Evolutionary conservation across 2,888 invertebrate genomes (phyloP), one percentile per base, ranked within the genome.

Genomic region (Scaptomyza parva): DNA sequence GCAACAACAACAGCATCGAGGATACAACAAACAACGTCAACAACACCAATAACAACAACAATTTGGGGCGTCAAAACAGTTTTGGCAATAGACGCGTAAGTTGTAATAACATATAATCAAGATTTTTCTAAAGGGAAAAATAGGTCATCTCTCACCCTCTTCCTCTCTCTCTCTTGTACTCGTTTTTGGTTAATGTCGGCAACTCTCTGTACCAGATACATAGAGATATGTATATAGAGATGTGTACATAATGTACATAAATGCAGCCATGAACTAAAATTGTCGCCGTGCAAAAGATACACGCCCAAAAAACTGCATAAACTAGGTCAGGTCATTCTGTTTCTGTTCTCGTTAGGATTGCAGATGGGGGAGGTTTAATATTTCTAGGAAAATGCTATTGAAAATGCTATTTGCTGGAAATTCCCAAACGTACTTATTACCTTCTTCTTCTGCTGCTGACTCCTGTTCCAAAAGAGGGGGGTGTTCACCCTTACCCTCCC

Each of bases 21-120:
- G 91, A 79, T 6, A 47, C 55, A 54, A 28, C 80, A 53, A 53
- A 62, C 64, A 55, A 63, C 64, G 61, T 54, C 12, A 51, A 53
- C 35, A 55, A 63, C 63, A 58, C 57, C 12, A 51, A 53, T 14
- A 78, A 83, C 62, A 80, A 59, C 73, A 79, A 53, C 41, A 78
- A 83, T 69, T 82, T 92, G 74, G 89, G 86, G 62, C 89, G 92
- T 63, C 92, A 92, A 79, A 92, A 91, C 79, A 92, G 90, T 82
- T 89, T 91, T 79, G 91, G 90, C 79, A 89, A 89, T 72, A 91
- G 91, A 72, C 87, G 91, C 78, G 92, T 92, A 86, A 91, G 91
- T 89, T 40, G 12, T 30, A 47, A 17, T 40, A 37, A 22, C 18
- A 51, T 20, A 44, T 44, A 37, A 37, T 37, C 37, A 37, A 9